Conservation (phyloP, 2,113 vertebrate genomes). For the Pelodiscus sinensis region DNA sequence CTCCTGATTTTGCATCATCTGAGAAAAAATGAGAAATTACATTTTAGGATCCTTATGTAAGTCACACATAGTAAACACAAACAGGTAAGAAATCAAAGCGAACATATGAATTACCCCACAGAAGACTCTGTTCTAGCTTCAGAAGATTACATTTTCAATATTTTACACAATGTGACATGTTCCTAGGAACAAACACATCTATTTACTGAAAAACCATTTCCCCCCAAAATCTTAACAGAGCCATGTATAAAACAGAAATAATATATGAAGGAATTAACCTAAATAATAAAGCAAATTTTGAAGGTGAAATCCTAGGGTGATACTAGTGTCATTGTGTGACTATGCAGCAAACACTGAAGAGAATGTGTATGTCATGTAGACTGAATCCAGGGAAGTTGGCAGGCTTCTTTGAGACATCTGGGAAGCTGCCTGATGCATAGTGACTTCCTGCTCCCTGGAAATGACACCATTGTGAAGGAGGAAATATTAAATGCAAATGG, state of each 20-base stretch:
- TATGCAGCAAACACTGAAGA: constrained; percentile 21
- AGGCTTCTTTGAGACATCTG: constrained; percentile 23
- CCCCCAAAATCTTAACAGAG: neutral
- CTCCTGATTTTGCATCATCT: neutral
- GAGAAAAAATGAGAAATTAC: neutral
- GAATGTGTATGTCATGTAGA: neutral
- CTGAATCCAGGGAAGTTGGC: constrained; percentile 40
- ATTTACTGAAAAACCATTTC: neutral
- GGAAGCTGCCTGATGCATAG: constrained; percentile 51
- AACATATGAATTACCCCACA: neutral
- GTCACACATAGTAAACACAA: neutral
- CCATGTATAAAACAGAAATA: neutral
- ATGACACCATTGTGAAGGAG: neutral
- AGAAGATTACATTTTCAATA: neutral
- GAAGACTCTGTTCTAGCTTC: neutral
- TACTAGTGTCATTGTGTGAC: constrained; percentile 9
- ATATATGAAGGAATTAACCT: neutral
- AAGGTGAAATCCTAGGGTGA: neutral
- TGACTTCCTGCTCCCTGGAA: constrained; percentile 42
- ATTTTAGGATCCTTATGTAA: neutral
- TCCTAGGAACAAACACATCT: neutral
- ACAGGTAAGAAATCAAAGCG: neutral
- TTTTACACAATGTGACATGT: neutral
- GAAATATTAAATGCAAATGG: constrained; percentile 40
- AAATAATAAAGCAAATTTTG: neutral